Conservation (phyloP, 2,113 vertebrate genomes). For the Scatophagus argus region DNA sequence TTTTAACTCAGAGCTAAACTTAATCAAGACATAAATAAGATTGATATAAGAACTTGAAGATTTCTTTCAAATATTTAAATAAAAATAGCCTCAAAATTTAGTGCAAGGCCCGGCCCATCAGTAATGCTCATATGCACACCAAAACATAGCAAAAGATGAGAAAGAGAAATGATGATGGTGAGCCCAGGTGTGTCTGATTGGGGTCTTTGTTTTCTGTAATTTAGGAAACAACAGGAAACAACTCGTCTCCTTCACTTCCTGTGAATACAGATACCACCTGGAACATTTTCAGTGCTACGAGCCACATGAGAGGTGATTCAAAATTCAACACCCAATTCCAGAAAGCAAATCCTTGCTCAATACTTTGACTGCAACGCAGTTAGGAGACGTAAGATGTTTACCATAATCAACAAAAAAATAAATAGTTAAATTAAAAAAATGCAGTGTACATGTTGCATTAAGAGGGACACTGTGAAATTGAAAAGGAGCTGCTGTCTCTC, state of each 20-base stretch:
- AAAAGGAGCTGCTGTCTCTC: constrained; percentile 54
- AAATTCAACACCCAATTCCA: constrained; percentile 1
- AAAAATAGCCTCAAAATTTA: background rate
- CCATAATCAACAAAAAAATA: constrained; percentile 13
- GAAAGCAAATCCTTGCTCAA: constrained; percentile 12
- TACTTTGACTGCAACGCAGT: constrained; percentile 15
- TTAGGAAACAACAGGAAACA: background rate
- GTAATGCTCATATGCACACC: background rate
- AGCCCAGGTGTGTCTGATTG: background rate
- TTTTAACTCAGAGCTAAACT: background rate
- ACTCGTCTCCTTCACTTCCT: background rate
- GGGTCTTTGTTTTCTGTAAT: background rate
- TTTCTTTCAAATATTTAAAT: background rate
- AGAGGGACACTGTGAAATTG: constrained; percentile 45
- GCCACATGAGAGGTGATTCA: constrained; percentile 4
- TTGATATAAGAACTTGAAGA: no score
- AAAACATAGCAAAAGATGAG: background rate
- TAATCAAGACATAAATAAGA: no score
- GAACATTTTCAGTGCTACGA: background rate
- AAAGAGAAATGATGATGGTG: background rate
- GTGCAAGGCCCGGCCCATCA: background rate
- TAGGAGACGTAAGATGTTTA: constrained; percentile 37
- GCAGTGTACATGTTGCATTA: constrained; percentile 39
- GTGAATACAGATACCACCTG: background rate
- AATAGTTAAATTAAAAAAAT: no score